Conservation (phyloP, 2,888 invertebrate species). For the Drosophila diplacantha region DNA sequence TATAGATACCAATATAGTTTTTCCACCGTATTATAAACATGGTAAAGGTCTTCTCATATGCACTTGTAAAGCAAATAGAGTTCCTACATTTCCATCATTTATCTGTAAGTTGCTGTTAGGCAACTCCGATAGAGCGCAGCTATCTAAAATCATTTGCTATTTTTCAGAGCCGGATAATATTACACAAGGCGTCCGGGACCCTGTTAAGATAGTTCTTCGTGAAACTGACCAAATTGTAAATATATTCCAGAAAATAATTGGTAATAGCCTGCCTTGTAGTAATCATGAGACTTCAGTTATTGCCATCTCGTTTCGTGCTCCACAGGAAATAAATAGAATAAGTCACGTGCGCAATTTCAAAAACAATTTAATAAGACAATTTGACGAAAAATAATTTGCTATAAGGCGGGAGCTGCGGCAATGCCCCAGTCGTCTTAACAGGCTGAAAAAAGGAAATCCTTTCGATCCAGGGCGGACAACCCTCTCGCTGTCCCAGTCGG, state of each 20-base stretch:
- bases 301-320: not conserved
- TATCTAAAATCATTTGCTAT: too few species aligned
- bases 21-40: too few species aligned
- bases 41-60: too few species aligned
- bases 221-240: not conserved
- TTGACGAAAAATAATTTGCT: conserved; percentile 48
- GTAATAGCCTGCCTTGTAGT: not conserved
- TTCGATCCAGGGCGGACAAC: conserved; percentile 20
- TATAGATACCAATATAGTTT: too few species aligned
- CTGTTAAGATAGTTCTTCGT: not conserved
- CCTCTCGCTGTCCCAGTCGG: conserved; percentile 8
- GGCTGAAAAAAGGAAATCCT: conserved; percentile 15
- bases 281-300: not conserved
- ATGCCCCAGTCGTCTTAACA: conserved; percentile 9
- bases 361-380: conserved; percentile 53
- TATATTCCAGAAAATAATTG: not conserved
- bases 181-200: too few species aligned
- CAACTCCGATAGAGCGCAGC: too few species aligned
- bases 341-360: conserved; percentile 58
- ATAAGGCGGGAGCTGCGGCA: conserved; percentile 23
- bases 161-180: too few species aligned
- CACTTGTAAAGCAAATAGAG: too few species aligned
- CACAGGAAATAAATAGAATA: conserved; percentile 32
- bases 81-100: too few species aligned
- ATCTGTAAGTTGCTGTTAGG: too few species aligned